A percentile compares a stretch with the other conserved stretches of the same genome.
Evolutionary conservation across 1,140 invertebrate species (phyloP).

Genomic region (Eumaeus atala): DNA sequence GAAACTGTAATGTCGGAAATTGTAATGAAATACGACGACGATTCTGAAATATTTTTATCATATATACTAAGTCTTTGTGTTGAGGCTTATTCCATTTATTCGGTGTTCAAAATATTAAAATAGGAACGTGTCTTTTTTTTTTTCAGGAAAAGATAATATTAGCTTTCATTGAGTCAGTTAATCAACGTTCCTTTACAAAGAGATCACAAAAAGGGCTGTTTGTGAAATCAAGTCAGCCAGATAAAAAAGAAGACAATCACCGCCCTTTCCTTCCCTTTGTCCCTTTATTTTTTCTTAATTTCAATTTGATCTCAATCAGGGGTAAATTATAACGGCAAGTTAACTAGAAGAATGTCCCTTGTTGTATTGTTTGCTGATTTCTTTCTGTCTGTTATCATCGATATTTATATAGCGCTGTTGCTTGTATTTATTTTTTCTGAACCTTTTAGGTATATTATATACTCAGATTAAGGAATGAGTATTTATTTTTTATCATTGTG

Average conservation of each 20-base stretch:
- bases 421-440: not conserved
- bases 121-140: not conserved
- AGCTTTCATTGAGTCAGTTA: constrained; percentile 27
- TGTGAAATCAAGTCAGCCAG: constrained; percentile 56
- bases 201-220: constrained; percentile 39
- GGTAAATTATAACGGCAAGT: constrained; percentile 70
- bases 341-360: constrained; percentile 61
- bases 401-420: constrained; percentile 43
- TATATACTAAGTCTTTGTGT: no score
- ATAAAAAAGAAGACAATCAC: constrained; percentile 53
- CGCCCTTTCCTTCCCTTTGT: constrained; percentile 40
- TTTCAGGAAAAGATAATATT: constrained; percentile 18
- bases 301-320: constrained; percentile 67
- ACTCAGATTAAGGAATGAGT: no score
- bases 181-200: constrained; percentile 39
- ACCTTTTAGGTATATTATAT: no score
- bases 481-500: no score
- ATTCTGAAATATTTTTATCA: no score
- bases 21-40: no score
- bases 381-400: constrained; percentile 43
- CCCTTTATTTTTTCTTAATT: constrained; percentile 69
- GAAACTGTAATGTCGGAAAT: no score
- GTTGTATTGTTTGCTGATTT: constrained; percentile 54
- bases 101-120: no score
- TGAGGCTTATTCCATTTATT: no score